Conservation (phyloP, 2,113 vertebrate species). For the Gorsachius goisagi region DNA sequence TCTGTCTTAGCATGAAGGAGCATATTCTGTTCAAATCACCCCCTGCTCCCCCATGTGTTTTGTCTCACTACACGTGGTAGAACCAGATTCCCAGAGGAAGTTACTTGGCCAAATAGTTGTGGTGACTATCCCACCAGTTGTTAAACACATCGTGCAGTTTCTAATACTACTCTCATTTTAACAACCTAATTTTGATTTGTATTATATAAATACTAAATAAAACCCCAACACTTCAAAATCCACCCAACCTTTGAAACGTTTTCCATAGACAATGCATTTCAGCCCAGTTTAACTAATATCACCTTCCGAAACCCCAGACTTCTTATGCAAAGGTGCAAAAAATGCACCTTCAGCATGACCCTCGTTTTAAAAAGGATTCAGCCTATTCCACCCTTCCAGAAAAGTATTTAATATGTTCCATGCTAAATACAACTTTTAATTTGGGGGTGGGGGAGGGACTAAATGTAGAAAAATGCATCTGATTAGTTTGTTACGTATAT, state of each 20-base stretch:
- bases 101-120: background rate
- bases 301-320: background rate
- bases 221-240: background rate
- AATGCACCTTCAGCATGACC: background rate
- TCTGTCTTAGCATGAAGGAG: constrained; percentile 5
- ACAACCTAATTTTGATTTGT: background rate
- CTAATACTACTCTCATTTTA: background rate
- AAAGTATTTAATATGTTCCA: background rate
- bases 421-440: background rate
- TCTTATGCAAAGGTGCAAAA: background rate
- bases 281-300: background rate
- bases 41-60: background rate
- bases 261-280: background rate
- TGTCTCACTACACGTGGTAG: background rate
- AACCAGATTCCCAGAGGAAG: background rate
- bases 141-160: background rate
- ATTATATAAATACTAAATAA: background rate
- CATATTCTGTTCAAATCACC: background rate
- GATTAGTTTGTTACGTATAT: background rate
- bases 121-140: background rate
- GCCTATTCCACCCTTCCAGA: background rate
- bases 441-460: background rate
- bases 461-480: background rate
- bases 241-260: background rate
- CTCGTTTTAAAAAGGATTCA: background rate